Percentiles rank a stretch among this genome's conserved stretches.
Conservation (phyloP, 2,888 invertebrate species). For the Automeris io region DNA sequence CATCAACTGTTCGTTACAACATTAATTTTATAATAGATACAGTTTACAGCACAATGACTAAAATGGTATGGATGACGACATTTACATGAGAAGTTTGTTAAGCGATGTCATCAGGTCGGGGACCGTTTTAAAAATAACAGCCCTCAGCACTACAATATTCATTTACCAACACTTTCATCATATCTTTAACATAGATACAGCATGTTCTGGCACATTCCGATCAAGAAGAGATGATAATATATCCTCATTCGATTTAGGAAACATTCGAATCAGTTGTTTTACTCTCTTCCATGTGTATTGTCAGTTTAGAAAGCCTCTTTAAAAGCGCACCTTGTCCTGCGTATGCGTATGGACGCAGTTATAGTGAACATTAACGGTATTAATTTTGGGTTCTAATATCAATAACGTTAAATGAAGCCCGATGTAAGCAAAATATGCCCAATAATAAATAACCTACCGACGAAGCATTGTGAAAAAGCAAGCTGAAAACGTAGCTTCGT, state of each 20-base stretch:
- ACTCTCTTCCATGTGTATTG: constrained; percentile 39
- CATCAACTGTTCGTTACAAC: constrained; percentile 69
- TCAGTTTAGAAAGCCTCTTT: constrained; percentile 40
- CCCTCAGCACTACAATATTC: constrained; percentile 9
- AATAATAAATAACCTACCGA: constrained; percentile 49
- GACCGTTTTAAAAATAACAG: constrained; percentile 12
- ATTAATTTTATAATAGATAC: constrained; percentile 41
- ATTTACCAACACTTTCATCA: no score
- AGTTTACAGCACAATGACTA: constrained; percentile 71
- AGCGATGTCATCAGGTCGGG: constrained; percentile 36
- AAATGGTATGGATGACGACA: constrained; percentile 60
- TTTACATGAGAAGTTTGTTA: constrained; percentile 44
- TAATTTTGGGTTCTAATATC: constrained; percentile 39
- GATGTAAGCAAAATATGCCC: constrained; percentile 48
- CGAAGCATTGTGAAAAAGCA: constrained; percentile 54
- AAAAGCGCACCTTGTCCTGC: constrained; percentile 53
- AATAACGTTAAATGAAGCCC: constrained; percentile 50
- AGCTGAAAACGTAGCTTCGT: constrained; percentile 31
- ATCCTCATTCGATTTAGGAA: background rate
- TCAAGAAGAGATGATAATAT: constrained; percentile 28
- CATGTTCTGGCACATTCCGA: constrained; percentile 23
- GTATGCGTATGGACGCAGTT: constrained; percentile 34
- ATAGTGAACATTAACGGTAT: constrained; percentile 31
- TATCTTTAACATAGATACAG: no score
- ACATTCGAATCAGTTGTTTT: background rate